Percentiles rank a stretch among this genome's conserved stretches.
phyloP scores from a whole-genome alignment of 2,113 vertebrate genomes.

The Ramphastos sulfuratus region DNA sequence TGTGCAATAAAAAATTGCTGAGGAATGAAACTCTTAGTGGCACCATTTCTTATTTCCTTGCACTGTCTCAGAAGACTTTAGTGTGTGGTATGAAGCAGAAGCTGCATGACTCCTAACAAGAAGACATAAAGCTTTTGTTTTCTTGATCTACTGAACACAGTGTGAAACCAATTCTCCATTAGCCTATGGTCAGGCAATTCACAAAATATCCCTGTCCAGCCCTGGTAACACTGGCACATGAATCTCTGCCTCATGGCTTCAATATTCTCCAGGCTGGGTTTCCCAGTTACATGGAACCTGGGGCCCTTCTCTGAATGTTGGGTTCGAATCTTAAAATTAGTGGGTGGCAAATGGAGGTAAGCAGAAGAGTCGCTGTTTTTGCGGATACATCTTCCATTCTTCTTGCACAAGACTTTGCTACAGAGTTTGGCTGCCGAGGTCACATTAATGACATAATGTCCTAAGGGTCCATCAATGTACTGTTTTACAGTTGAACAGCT shows the following conservation, averaged over 20 bases:
- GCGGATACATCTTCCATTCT: slow-evolving; percentile 86
- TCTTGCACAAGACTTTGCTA: slow-evolving; percentile 87
- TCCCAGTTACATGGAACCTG: slow-evolving; percentile 76
- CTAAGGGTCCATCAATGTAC: slow-evolving; percentile 82
- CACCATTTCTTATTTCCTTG: background rate
- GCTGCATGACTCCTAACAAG: slow-evolving; percentile 17
- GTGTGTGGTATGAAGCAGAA: background rate
- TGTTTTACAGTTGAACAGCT: slow-evolving; percentile 84
- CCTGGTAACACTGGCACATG: slow-evolving; percentile 88
- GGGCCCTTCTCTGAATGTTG: slow-evolving; percentile 19
- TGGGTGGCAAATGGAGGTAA: slow-evolving; percentile 84
- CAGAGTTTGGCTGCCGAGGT: slow-evolving; percentile 90
- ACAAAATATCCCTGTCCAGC: slow-evolving; percentile 87
- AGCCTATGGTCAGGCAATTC: slow-evolving; percentile 76
- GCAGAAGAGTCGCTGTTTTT: slow-evolving; percentile 76
- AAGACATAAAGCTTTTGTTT: background rate
- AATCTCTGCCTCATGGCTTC: slow-evolving; percentile 86
- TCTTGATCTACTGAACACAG: slow-evolving; percentile 21
- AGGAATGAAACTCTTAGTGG: background rate
- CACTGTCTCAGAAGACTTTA: background rate
- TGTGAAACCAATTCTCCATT: background rate
- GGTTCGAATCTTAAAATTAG: slow-evolving; percentile 76
- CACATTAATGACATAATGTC: slow-evolving; percentile 88
- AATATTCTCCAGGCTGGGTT: slow-evolving; percentile 71
- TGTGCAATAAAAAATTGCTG: background rate